These are phyloP conservation scores for Melanchra persicariae DNA, from an alignment of 2,888 invertebrate species.

Conservation along the genomic window DNA sequence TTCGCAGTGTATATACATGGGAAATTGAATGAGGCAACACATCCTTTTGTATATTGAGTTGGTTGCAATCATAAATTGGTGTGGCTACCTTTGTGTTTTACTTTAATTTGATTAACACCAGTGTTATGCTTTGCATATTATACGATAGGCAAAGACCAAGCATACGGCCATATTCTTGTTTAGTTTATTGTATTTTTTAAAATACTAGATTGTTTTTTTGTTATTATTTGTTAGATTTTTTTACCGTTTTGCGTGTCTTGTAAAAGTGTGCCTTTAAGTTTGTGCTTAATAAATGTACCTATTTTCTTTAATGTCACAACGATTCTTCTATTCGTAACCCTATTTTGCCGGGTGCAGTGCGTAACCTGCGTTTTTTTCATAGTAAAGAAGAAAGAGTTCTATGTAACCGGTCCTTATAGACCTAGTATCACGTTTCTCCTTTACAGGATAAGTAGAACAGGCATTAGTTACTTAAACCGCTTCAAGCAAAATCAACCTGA, in stretches of 20 bases:
- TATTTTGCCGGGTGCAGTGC: background rate
- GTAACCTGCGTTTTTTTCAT: background rate
- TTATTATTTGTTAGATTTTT: no score
- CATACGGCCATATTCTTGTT: background rate
- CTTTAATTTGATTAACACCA: slow-evolving; percentile 1
- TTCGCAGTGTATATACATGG: slow-evolving; percentile 47
- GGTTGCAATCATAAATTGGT: slow-evolving; percentile 39
- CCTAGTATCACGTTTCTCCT: slow-evolving; percentile 18
- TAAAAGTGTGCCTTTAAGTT: no score
- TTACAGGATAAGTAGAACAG: slow-evolving; percentile 38
- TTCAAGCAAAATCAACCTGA: slow-evolving; percentile 31
- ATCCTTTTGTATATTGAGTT: slow-evolving; percentile 39
- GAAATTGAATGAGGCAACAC: slow-evolving; percentile 44
- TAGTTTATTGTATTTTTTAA: no score
- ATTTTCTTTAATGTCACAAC: background rate
- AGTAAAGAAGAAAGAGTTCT: background rate
- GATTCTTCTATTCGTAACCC: background rate
- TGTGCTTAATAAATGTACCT: no score
- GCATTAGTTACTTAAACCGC: slow-evolving; percentile 25
- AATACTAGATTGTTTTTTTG: no score
- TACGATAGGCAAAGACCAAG: background rate
- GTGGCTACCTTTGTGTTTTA: slow-evolving; percentile 23
- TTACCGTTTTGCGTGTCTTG: no score
- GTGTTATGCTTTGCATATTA: background rate
- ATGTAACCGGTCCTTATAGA: slow-evolving; percentile 7